Percentiles rank a stretch among this genome's conserved stretches.
phyloP scores from a whole-genome alignment of 2,888 invertebrate genomes.

The Catocala sponsa region DNA sequence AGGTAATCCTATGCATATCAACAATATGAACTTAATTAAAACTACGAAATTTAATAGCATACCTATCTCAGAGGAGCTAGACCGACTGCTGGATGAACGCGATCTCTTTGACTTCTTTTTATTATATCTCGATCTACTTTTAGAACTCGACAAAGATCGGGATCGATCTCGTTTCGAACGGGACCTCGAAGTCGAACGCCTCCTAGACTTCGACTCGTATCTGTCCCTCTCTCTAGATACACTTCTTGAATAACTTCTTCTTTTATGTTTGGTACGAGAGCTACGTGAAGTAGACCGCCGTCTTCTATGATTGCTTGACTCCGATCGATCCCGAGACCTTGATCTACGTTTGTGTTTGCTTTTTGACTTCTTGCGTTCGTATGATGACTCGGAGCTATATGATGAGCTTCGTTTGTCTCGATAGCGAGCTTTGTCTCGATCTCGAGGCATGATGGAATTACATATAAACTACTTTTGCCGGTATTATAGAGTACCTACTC shows the following conservation, averaged over 20 bases:
- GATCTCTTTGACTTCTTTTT: conserved; percentile 74
- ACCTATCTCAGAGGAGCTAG: conserved; percentile 80
- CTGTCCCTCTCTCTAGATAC: conserved; percentile 79
- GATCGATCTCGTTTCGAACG: conserved; percentile 72
- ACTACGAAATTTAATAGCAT: conserved; percentile 14
- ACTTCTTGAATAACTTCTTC: conserved; percentile 78
- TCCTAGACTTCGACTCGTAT: conserved; percentile 74
- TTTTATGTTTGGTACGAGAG: conserved; percentile 70
- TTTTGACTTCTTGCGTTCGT: conserved; percentile 77
- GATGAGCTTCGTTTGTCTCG: conserved; percentile 80
- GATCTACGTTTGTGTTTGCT: conserved; percentile 77
- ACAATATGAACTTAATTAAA: too few species aligned
- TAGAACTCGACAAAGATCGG: conserved; percentile 71
- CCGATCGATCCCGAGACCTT: conserved; percentile 76
- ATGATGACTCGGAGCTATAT: conserved; percentile 79
- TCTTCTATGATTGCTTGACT: conserved; percentile 69
- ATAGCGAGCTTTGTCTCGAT: conserved; percentile 80
- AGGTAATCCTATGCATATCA: too few species aligned
- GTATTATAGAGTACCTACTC: too few species aligned
- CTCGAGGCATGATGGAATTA: conserved; percentile 73
- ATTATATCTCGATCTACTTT: conserved; percentile 68
- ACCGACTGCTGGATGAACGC: conserved; percentile 72
- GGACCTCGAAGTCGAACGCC: conserved; percentile 71
- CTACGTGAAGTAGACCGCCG: conserved; percentile 73
- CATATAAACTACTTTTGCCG: background rate